A percentile compares a stretch with the other conserved stretches of the same genome.
Evolutionary conservation across 2,797 vertebrate species (phyloP).

Genomic region (Myotis findleyi): DNA sequence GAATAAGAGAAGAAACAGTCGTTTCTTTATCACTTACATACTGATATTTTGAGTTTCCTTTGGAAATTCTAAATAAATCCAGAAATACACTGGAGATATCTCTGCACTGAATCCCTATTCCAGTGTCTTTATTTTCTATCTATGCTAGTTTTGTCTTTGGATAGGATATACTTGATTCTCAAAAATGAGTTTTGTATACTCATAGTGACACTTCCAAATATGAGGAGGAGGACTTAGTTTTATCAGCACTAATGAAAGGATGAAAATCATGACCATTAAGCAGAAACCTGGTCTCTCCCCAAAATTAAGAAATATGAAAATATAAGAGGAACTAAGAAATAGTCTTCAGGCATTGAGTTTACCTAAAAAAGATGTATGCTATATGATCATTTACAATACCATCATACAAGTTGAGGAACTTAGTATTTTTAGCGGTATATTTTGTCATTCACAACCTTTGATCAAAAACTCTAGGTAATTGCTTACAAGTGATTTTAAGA

Average conservation of each 20-base stretch:
- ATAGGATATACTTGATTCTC: neutral
- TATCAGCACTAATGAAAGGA: neutral
- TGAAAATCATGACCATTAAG: neutral
- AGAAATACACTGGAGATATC: neutral
- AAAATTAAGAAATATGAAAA: constrained; percentile 11
- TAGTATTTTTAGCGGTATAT: neutral
- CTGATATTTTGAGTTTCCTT: constrained; percentile 36
- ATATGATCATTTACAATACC: neutral
- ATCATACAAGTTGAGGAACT: neutral
- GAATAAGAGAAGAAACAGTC: neutral
- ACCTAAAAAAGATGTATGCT: neutral
- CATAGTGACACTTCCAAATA: constrained; percentile 15
- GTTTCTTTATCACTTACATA: neutral
- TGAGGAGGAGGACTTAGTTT: neutral
- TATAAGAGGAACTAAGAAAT: neutral
- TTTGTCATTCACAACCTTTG: neutral
- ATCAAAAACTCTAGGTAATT: constrained; percentile 34
- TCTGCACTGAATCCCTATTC: neutral
- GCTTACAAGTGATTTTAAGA: constrained; percentile 37
- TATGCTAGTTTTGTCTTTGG: neutral
- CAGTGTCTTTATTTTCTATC: neutral
- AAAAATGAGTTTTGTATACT: neutral
- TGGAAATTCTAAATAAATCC: constrained; percentile 19
- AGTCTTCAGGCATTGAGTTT: neutral
- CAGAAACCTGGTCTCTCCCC: neutral